Conservation (phyloP, 2,888 invertebrate species). For the Standfussiana lucernea region DNA sequence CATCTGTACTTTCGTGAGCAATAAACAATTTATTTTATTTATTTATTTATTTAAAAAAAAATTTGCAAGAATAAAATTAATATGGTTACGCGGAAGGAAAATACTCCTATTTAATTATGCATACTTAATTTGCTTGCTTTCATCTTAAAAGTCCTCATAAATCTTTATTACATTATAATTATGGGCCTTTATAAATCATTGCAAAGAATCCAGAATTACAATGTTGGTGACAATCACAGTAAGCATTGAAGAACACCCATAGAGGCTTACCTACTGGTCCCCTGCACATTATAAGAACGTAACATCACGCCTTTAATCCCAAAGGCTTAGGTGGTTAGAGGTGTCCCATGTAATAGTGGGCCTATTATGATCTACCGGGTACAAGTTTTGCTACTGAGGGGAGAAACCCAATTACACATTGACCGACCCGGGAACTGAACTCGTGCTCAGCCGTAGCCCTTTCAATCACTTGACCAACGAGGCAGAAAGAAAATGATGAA, state of each 20-base stretch:
- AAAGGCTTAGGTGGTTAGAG: neutral
- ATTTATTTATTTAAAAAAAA: neutral
- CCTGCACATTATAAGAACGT: neutral
- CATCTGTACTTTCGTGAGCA: too few species aligned
- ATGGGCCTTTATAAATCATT: conserved; percentile 13
- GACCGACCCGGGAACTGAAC: neutral
- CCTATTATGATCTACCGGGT: neutral
- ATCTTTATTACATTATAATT: conserved; percentile 44
- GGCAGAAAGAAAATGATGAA: neutral
- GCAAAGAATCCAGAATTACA: neutral
- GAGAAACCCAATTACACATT: neutral
- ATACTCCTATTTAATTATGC: conserved; percentile 51
- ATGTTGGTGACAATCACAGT: neutral
- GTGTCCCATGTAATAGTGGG: neutral
- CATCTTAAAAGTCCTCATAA: conserved; percentile 41
- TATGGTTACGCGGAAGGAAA: conserved; percentile 31
- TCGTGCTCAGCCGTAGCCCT: neutral
- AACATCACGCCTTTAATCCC: neutral
- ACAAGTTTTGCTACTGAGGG: neutral
- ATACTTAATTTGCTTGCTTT: conserved; percentile 50
- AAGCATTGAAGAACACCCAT: neutral
- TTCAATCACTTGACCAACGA: neutral
- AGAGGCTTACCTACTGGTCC: too few species aligned
- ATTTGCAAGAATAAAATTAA: conserved; percentile 22
- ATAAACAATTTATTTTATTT: too few species aligned